Conservation (phyloP, 2,113 vertebrate genomes). For the Leptodactylus fuscus region DNA sequence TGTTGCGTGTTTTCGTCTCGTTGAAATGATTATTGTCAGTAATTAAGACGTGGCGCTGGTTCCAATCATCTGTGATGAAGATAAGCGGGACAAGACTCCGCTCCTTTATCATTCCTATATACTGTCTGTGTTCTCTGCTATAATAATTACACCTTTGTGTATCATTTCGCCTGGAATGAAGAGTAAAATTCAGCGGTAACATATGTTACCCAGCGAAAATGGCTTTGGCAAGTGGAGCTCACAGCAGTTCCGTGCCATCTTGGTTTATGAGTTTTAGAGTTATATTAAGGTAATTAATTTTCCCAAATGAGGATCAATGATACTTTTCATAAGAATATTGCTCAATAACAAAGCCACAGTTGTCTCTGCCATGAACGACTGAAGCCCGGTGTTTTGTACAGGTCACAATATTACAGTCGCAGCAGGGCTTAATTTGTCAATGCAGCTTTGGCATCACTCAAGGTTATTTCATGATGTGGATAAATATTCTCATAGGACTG, state of each 20-base stretch:
- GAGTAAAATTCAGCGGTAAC: constrained; percentile 34
- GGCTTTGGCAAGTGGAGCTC: constrained; percentile 30
- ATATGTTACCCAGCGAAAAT: constrained; percentile 48
- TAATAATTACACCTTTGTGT: constrained; percentile 53
- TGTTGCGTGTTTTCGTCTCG: background rate
- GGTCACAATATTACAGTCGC: background rate
- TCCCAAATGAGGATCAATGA: constrained; percentile 43
- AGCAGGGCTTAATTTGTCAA: background rate
- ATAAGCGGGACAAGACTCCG: background rate
- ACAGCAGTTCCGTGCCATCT: constrained; percentile 5
- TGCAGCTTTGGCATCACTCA: background rate
- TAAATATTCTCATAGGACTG: background rate
- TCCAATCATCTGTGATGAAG: constrained; percentile 25
- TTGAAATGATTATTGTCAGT: background rate
- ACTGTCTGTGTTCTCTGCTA: background rate
- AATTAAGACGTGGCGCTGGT: background rate
- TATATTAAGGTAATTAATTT: constrained; percentile 40
- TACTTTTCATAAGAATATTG: constrained; percentile 24
- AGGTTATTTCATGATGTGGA: background rate
- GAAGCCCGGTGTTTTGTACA: background rate
- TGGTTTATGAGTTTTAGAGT: constrained; percentile 32
- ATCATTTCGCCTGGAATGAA: constrained; percentile 43
- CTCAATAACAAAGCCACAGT: constrained; percentile 5
- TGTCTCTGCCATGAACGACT: background rate
- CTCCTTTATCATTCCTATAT: constrained; percentile 4